Percentiles rank a stretch among this genome's conserved stretches.
These are phyloP conservation scores for Calameuta idolon DNA, from an alignment of 2,888 invertebrate genomes.

Conservation along the genomic window DNA sequence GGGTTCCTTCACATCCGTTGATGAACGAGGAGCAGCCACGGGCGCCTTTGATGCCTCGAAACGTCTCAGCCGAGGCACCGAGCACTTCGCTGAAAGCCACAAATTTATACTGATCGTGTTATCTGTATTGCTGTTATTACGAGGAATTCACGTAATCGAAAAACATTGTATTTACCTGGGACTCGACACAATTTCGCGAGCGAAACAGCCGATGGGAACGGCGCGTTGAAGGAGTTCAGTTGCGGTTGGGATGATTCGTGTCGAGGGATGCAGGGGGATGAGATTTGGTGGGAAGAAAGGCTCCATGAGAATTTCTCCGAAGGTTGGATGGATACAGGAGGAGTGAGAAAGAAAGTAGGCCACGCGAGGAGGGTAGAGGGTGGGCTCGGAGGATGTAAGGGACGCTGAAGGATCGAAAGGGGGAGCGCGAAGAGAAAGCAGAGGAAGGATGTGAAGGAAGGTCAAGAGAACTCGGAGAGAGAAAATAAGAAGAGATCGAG, in stretches of 20 bases:
- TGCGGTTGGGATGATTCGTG: neutral
- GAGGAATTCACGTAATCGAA: neutral
- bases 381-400: neutral
- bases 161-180: neutral
- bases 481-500: neutral
- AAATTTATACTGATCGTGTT: neutral
- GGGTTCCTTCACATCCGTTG: no score
- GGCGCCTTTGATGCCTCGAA: neutral
- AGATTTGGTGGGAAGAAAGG: neutral
- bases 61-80: neutral
- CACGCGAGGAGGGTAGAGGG: neutral
- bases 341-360: neutral
- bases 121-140: neutral
- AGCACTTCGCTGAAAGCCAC: neutral
- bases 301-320: neutral
- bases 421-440: neutral
- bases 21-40: no score
- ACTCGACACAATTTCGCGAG: neutral
- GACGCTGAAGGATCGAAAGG: neutral
- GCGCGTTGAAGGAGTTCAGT: neutral
- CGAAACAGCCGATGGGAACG: neutral
- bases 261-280: neutral
- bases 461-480: neutral
- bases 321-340: neutral
- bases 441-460: neutral